phyloP scores from a whole-genome alignment of 2,888 invertebrate species.

The Spisula solida region DNA sequence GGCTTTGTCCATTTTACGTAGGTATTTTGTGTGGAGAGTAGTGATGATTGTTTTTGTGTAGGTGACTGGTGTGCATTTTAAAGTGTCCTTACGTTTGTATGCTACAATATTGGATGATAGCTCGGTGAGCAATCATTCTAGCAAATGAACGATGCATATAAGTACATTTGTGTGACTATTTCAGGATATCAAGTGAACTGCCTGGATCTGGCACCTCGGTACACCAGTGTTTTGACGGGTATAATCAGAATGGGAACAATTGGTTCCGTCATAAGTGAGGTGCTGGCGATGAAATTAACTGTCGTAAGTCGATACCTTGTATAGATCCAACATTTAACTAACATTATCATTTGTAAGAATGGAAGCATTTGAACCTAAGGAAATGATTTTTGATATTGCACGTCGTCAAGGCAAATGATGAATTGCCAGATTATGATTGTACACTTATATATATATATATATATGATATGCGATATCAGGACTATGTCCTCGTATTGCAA shows the following conservation, averaged over 20 bases:
- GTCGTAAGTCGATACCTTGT: not conserved
- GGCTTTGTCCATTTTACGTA: too few relatives aligned
- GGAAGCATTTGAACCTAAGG: not conserved
- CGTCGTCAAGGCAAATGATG: not conserved
- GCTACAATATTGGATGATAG: too few relatives aligned
- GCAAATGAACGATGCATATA: too few relatives aligned
- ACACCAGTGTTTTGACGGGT: conserved; percentile 75
- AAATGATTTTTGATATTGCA: not conserved
- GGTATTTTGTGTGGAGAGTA: too few relatives aligned
- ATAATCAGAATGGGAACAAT: conserved; percentile 75
- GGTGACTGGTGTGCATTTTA: too few relatives aligned
- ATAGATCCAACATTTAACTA: not conserved
- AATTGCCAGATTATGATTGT: too few relatives aligned
- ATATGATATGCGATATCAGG: too few relatives aligned
- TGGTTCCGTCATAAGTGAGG: conserved; percentile 74
- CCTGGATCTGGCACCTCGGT: conserved; percentile 78
- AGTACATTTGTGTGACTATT: not conserved
- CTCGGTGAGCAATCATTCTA: too few relatives aligned
- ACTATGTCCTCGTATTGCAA: too few relatives aligned
- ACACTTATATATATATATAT: too few relatives aligned
- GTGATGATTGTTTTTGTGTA: too few relatives aligned
- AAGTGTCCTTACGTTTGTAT: too few relatives aligned
- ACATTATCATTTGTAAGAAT: not conserved
- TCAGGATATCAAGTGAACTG: conserved; percentile 81
- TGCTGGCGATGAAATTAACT: conserved; percentile 23